Percentiles rank a stretch among this genome's conserved stretches.
Conservation (phyloP, 2,797 vertebrate genomes). For the Pterois miles region DNA sequence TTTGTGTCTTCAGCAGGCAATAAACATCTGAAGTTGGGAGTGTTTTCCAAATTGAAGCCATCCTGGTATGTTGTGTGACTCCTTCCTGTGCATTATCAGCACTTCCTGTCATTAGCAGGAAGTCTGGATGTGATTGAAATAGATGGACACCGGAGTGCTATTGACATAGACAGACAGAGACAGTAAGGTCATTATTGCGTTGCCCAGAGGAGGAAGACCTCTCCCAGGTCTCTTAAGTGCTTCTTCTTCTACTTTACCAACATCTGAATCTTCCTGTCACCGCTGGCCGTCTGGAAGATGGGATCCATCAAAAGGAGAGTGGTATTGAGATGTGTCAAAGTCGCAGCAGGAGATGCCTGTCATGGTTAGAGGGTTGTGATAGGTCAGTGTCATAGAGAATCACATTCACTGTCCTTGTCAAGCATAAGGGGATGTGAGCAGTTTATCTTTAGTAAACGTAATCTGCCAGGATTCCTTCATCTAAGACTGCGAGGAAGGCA, state of each 20-base stretch:
- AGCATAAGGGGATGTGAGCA: slow-evolving; percentile 34
- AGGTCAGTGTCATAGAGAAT: slow-evolving; percentile 56
- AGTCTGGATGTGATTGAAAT: slow-evolving; percentile 57
- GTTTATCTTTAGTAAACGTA: slow-evolving; percentile 58
- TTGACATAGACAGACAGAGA: slow-evolving; percentile 70
- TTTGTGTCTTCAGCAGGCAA: slow-evolving; percentile 9
- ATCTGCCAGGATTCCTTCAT: slow-evolving; percentile 32
- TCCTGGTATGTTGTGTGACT: background rate
- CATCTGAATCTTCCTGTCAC: slow-evolving; percentile 61
- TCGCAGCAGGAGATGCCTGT: slow-evolving; percentile 62
- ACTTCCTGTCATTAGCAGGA: slow-evolving; percentile 70
- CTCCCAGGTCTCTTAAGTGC: slow-evolving; percentile 71
- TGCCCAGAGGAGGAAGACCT: slow-evolving; percentile 62
- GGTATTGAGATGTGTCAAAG: slow-evolving; percentile 68
- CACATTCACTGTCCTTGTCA: slow-evolving; percentile 61
- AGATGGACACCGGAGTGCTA: slow-evolving; percentile 62
- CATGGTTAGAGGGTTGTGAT: slow-evolving; percentile 53
- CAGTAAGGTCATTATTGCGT: slow-evolving; percentile 71
- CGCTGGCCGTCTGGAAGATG: slow-evolving; percentile 44
- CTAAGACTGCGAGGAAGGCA: background rate
- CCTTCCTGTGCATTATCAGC: slow-evolving; percentile 59
- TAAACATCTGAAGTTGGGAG: slow-evolving; percentile 11
- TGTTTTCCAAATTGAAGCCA: slow-evolving; percentile 25
- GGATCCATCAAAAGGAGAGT: slow-evolving; percentile 57
- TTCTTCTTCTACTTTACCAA: slow-evolving; percentile 49